A percentile compares a stretch with the other conserved stretches of the same genome.
Evolutionary conservation across 2,797 vertebrate species (phyloP).

Genomic region (Anolis apletophallus): DNA sequence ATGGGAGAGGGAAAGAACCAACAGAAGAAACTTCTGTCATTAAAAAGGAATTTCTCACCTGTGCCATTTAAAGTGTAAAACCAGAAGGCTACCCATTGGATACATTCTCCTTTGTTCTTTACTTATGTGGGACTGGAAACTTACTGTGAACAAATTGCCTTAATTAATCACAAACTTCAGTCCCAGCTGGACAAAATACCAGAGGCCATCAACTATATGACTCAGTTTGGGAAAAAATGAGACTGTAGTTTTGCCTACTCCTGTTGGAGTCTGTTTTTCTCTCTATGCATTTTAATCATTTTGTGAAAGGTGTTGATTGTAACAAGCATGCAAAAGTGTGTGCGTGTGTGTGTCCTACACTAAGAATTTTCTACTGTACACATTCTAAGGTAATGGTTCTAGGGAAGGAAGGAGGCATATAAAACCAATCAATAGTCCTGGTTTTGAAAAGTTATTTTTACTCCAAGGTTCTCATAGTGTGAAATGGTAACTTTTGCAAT

Average conservation of each 20-base stretch:
- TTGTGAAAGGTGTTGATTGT: conserved; percentile 7
- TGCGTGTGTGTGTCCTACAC: no score
- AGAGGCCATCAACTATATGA: conserved; percentile 43
- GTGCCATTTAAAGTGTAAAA: conserved; percentile 40
- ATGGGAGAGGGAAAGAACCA: background rate
- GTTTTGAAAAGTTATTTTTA: no score
- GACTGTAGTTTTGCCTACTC: conserved; percentile 42
- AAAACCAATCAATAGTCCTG: no score
- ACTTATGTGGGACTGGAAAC: conserved; percentile 49
- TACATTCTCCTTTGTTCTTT: conserved; percentile 43
- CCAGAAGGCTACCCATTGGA: conserved; percentile 54
- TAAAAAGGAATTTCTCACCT: conserved; percentile 46
- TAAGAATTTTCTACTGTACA: background rate
- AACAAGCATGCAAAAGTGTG: background rate
- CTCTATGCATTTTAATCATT: background rate
- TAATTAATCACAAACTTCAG: conserved; percentile 56
- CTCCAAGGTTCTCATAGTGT: no score
- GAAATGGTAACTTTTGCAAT: no score
- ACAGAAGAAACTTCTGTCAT: conserved; percentile 13
- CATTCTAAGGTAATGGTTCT: background rate
- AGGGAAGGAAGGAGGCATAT: no score
- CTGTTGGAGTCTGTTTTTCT: conserved; percentile 25
- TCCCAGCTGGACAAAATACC: conserved; percentile 37
- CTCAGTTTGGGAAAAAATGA: conserved; percentile 44
- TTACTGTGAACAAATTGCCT: conserved; percentile 61